Percentiles rank a stretch among this genome's conserved stretches.
These are phyloP conservation scores for Bovichtus variegatus DNA, from an alignment of 2,797 vertebrate species.

Conservation along the genomic window DNA sequence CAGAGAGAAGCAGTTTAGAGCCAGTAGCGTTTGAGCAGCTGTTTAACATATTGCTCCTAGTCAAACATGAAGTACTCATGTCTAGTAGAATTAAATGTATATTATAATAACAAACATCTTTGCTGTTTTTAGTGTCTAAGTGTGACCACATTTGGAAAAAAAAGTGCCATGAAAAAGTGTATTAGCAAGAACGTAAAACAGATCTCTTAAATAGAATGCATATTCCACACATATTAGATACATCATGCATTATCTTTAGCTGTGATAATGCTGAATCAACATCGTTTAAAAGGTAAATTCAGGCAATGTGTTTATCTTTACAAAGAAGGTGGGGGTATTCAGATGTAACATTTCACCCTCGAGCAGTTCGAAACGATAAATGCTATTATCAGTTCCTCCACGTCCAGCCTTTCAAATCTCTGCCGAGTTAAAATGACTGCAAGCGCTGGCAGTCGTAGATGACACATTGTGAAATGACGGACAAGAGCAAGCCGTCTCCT, in stretches of 20 bases:
- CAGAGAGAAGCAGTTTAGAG: conserved; percentile 45
- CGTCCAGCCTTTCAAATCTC: conserved; percentile 52
- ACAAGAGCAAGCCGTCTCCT: conserved; percentile 32
- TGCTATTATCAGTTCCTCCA: conserved; percentile 50
- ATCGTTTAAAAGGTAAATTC: conserved; percentile 44
- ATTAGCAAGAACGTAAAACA: neutral
- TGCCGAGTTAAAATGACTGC: conserved; percentile 46
- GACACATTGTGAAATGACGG: conserved; percentile 55
- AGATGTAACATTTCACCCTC: conserved; percentile 59
- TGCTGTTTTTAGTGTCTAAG: neutral
- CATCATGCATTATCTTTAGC: conserved; percentile 12
- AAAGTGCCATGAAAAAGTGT: neutral
- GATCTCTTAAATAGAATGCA: neutral
- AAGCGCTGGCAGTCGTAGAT: conserved; percentile 14
- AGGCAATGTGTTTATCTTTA: conserved; percentile 40
- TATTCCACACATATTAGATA: neutral
- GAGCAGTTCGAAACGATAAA: conserved; percentile 45
- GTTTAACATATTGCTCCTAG: conserved; percentile 35
- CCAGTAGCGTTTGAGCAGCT: conserved; percentile 37
- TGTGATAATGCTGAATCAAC: conserved; percentile 31
- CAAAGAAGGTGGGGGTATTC: conserved; percentile 35
- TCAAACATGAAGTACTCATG: conserved; percentile 18
- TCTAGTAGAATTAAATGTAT: conserved; percentile 4
- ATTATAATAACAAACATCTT: neutral
- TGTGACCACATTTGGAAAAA: neutral